Evolutionary conservation across 1,140 invertebrate genomes (phyloP).

Genomic region (Heliconius himera): DNA sequence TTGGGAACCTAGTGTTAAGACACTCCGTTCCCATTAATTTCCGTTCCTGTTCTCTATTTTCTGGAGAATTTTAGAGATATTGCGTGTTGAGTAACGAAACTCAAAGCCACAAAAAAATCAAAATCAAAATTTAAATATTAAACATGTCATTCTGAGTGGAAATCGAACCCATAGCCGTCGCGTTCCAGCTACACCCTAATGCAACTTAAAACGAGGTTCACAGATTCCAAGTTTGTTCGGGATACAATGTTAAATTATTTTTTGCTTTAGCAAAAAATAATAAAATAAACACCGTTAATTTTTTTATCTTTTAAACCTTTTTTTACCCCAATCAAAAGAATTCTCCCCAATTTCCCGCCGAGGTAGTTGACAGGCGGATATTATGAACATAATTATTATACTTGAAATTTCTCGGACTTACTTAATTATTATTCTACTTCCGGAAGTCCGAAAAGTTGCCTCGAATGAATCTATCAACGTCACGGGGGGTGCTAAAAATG

Average conservation of each 20-base stretch:
- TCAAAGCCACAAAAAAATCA: no score
- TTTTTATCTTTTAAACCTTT: background rate
- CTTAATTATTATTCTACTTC: background rate
- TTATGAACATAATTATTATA: background rate
- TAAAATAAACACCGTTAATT: background rate
- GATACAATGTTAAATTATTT: no score
- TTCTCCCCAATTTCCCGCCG: background rate
- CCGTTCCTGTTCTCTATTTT: background rate
- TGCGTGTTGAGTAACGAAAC: no score
- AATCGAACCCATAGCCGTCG: no score
- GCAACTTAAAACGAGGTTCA: no score
- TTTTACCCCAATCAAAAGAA: background rate
- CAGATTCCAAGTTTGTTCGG: no score
- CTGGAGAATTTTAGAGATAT: no score
- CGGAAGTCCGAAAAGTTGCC: constrained; percentile 10
- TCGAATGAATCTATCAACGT: constrained; percentile 18
- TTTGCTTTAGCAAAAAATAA: no score
- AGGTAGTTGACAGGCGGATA: constrained; percentile 7
- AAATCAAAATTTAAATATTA: no score
- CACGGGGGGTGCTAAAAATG: constrained; percentile 17
- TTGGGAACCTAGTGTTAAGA: background rate
- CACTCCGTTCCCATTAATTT: background rate
- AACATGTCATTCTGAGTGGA: no score
- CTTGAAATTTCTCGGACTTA: background rate
- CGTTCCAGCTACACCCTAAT: no score